Evolutionary conservation across 2,888 invertebrate species (phyloP), one percentile per base, ranked within the genome.

Genomic region (Ctenicera cuprea): DNA sequence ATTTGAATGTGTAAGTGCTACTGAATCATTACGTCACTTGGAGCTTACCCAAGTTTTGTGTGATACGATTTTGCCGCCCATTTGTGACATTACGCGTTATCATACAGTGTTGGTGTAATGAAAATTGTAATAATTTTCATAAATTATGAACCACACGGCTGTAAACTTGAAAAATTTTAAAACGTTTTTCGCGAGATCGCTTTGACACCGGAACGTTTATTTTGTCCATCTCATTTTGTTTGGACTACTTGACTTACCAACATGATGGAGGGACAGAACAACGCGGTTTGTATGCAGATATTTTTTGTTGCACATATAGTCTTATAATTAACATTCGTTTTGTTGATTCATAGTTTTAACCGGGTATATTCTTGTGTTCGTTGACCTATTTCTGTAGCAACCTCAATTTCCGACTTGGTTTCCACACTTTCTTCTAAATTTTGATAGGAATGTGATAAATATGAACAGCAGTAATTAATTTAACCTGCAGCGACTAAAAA

Each of bases 221-320:
- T 43, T 48, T 18, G 12, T 50, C 50, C 22, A 50, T 50, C 50
- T 22, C 50, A 12, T 22, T 50, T 50, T 9, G 12, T 33, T 54
- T 54, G 30, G 54, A 54, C 54, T 8, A 50, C 50, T 50, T 2
- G 50, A 11, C 20, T 18, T 26, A 18, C 16, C 48, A 45, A 12
- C 12, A 73, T 65, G 64, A 73, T 73, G 73, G 73, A 73, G 37
- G 68, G 48, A 64, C 73, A 73, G 30, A 69, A 71, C 38, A 74
- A 74, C 45, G 71, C 71, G 74, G 74, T 74, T 66, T 54, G 74
- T 74, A 65, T 62, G 14, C 14, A 16, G 22, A 57, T 18, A 43
- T 50, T 65, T 57, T 66, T 48, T 50, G 33, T 59, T 48, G 48
- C 37, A 57, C 11, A 11, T 18, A 43, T 26, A 41, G 9, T 20